These are phyloP conservation scores for Synergus gifuensis DNA, from an alignment of 2,888 invertebrate genomes.

Conservation along the genomic window DNA sequence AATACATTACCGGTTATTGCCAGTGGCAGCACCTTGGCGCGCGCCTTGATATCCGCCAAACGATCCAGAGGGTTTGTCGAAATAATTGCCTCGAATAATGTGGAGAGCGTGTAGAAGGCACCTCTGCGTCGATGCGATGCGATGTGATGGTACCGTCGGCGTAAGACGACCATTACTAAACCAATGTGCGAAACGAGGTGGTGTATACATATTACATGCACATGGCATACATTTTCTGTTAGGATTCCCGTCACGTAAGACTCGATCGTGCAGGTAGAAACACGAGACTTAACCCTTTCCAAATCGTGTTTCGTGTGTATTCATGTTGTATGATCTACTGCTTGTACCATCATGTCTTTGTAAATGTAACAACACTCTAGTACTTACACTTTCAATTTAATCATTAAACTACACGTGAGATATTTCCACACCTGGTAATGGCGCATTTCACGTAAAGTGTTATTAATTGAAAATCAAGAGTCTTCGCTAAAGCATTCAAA, in stretches of 20 bases:
- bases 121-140: neutral
- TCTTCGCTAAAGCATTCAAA: too few relatives aligned
- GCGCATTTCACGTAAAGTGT: neutral
- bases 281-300: constrained; percentile 33
- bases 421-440: neutral
- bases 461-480: too few relatives aligned
- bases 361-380: constrained; percentile 12
- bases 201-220: constrained; percentile 4
- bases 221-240: constrained; percentile 23
- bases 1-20: constrained; percentile 73
- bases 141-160: neutral
- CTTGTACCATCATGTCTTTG: constrained; percentile 8
- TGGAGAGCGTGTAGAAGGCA: constrained; percentile 23
- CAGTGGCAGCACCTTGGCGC: constrained; percentile 69
- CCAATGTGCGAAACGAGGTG: constrained; percentile 15
- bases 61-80: constrained; percentile 41
- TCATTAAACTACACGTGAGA: neutral
- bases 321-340: constrained; percentile 13
- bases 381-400: constrained; percentile 3
- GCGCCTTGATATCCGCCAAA: constrained; percentile 45
- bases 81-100: constrained; percentile 40
- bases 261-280: constrained; percentile 28
- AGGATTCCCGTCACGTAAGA: constrained; percentile 36
- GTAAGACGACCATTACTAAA: constrained; percentile 16
- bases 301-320: neutral